Conservation (phyloP, 2,888 invertebrate genomes). For the Nemotelus nigrinus region DNA sequence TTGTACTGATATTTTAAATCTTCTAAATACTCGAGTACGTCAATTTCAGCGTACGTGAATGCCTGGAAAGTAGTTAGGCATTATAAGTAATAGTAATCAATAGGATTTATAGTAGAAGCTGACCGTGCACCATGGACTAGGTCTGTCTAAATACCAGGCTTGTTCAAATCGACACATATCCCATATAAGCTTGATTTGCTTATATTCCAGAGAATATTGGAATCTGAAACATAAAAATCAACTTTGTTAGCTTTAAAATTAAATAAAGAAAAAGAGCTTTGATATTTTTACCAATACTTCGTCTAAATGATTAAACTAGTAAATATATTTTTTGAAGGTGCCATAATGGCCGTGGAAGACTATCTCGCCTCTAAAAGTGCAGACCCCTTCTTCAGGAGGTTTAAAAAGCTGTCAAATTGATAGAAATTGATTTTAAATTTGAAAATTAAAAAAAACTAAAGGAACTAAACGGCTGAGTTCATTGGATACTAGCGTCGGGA, state of each 20-base stretch:
- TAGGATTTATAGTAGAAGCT: conserved; percentile 55
- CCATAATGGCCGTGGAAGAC: too few relatives aligned
- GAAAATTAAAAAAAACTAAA: too few relatives aligned
- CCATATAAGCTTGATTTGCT: conserved; percentile 69
- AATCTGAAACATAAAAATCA: conserved; percentile 38
- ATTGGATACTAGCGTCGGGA: too few relatives aligned
- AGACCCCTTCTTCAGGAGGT: too few relatives aligned
- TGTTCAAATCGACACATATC: conserved; percentile 85
- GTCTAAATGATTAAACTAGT: too few relatives aligned
- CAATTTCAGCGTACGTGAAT: conserved; percentile 78
- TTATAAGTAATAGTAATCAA: not conserved
- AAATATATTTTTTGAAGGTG: too few relatives aligned
- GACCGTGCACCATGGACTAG: conserved; percentile 82
- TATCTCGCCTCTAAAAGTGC: too few relatives aligned
- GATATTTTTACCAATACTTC: too few relatives aligned
- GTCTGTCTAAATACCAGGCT: conserved; percentile 75
- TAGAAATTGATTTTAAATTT: too few relatives aligned
- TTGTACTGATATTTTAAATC: conserved; percentile 81
- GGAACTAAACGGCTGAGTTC: too few relatives aligned
- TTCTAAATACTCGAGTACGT: conserved; percentile 79
- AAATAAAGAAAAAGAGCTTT: too few relatives aligned
- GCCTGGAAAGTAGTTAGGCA: conserved; percentile 62
- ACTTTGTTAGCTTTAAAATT: not conserved
- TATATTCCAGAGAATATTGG: conserved; percentile 31
- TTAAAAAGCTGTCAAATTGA: too few relatives aligned